These are phyloP conservation scores for Columba janthina DNA, from an alignment of 2,113 vertebrate genomes.

Conservation along the genomic window DNA sequence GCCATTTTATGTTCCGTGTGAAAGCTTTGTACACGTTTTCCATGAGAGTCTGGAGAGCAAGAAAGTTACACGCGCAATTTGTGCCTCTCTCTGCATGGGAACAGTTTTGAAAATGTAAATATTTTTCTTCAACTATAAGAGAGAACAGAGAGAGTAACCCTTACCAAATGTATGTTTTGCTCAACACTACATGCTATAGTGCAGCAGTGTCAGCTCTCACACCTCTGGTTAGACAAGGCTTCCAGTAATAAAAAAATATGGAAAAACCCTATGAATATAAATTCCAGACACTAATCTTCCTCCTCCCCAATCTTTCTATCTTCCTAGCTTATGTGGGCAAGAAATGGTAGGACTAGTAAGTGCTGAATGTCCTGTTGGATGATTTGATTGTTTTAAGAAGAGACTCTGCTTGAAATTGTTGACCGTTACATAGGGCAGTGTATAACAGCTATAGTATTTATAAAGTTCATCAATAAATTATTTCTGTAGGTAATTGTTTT, in stretches of 20 bases:
- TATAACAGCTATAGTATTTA: background rate
- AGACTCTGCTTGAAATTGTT: rapidly evolving
- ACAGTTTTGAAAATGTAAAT: background rate
- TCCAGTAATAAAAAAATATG: background rate
- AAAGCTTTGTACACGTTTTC: background rate
- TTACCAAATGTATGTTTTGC: background rate
- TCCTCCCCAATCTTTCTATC: background rate
- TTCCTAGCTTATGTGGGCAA: background rate
- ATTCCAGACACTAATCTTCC: background rate
- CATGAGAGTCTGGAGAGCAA: background rate
- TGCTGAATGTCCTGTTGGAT: background rate
- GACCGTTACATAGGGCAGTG: background rate
- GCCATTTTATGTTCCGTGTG: background rate
- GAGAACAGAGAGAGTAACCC: background rate
- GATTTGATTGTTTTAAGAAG: background rate
- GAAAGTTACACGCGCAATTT: background rate
- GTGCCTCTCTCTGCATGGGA: background rate
- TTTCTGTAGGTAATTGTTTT: background rate
- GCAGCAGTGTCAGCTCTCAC: background rate
- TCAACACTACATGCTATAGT: background rate
- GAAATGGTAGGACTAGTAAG: background rate
- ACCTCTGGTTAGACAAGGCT: background rate
- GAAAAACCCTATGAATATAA: background rate
- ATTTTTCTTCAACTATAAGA: background rate
- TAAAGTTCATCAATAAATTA: background rate